Evolutionary conservation across 2,113 vertebrate genomes (phyloP).

Genomic region (Erythrolamprus reginae): DNA sequence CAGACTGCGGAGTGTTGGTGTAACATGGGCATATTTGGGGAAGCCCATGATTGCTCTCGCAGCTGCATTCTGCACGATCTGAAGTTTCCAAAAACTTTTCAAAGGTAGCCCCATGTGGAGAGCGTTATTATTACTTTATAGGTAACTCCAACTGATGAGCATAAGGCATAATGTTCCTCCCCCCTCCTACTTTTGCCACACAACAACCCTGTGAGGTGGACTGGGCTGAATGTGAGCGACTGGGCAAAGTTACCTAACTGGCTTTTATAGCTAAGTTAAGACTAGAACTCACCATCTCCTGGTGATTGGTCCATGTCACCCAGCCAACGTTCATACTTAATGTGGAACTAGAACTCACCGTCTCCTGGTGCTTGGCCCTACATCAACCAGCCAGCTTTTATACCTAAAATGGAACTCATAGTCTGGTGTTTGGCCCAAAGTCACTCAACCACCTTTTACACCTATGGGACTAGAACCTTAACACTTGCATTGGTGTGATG

Average conservation of each 20-base stretch:
- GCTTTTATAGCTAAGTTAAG: too few relatives aligned
- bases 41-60: too few relatives aligned
- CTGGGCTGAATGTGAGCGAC: neutral
- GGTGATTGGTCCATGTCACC: neutral
- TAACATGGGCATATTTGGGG: too few relatives aligned
- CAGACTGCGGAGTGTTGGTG: too few relatives aligned
- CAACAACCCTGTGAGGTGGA: neutral
- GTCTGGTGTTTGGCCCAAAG: too few relatives aligned
- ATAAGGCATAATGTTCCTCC: neutral
- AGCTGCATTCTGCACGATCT: too few relatives aligned
- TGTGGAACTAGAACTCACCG: neutral
- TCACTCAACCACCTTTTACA: neutral
- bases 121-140: too few relatives aligned
- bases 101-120: too few relatives aligned
- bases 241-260: too few relatives aligned
- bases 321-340: rapidly evolving
- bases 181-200: neutral
- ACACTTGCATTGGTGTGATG: neutral
- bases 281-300: neutral
- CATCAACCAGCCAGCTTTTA: neutral
- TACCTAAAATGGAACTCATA: too few relatives aligned
- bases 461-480: neutral
- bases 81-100: too few relatives aligned
- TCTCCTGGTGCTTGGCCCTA: neutral
- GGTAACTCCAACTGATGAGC: neutral